Base-by-base conservation (phyloP, 2,888 invertebrate species). In the Atherix ibis region DNA sequence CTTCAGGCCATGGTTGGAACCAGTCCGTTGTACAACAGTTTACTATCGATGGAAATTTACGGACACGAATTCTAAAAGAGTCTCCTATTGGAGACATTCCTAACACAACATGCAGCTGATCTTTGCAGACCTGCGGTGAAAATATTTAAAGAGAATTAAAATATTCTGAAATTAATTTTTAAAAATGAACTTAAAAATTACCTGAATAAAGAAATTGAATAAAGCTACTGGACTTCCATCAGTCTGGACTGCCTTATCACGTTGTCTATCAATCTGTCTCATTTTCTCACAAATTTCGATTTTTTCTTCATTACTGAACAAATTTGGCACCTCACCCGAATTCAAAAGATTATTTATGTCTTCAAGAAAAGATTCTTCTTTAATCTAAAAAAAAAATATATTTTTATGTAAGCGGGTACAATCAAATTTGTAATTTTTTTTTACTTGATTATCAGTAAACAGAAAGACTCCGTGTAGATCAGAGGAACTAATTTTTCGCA, bases 21-120 rank as follows among this genome's bases (percentile, higher is more conserved):
- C 92, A 92, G 56, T 92, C 89, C 41, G 92, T 91, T 2, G 91
- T 92, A 52, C 92, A 92, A 55, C 91, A 92, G 55, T 91, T 94
- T 38, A 92, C 85, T 15, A 94, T 71, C 0, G 89, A 77, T 0
- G 92, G 92, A 55, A 92, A 94, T 57, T 88, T 91, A 35, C 91
- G 67, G 18, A 92, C 75, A 35, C 84, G 69, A 46, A 74, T 77
- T 31, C 85, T 67, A 51, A 92, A 76, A 5, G 78, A 74, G 27
- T 84, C 83, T 4, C 91, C 91, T 43, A 88, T 89, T 0, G 80
- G 89, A 12, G 87, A 88, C 85, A 92, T 88, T 2, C 84, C 76
- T 31, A 94, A 59, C 5, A 85, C 80, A 28, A 92, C 71, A 53
- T 94, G 92, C 34, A 94, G 63, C 58, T 94, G 92, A 48, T 91